These are phyloP conservation scores for Heliothis virescens DNA, from an alignment of 1,140 invertebrate genomes.

Conservation along the genomic window DNA sequence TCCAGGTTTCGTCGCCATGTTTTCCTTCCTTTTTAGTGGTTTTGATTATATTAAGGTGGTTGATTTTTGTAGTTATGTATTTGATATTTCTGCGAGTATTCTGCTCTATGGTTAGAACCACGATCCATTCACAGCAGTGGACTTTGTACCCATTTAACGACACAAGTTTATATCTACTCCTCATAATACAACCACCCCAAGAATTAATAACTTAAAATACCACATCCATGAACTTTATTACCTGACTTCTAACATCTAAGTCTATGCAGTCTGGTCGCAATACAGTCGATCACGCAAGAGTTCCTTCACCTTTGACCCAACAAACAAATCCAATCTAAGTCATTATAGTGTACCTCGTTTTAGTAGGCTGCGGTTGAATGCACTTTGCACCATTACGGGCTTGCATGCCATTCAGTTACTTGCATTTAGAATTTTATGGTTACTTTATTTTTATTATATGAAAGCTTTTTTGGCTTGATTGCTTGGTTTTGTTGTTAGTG, in stretches of 20 bases:
- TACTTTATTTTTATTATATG: background rate
- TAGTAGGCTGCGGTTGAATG: slow-evolving; percentile 37
- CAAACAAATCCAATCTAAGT: slow-evolving; percentile 48
- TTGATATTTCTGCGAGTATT: no score
- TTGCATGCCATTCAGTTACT: slow-evolving; percentile 34
- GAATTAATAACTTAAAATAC: background rate
- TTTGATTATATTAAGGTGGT: no score
- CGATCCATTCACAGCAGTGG: no score
- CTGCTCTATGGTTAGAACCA: no score
- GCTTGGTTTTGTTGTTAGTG: background rate
- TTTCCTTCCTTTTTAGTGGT: no score
- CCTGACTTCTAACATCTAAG: slow-evolving; percentile 39
- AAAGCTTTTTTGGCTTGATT: background rate
- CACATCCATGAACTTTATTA: background rate
- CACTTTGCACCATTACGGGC: slow-evolving; percentile 30
- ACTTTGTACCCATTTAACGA: no score
- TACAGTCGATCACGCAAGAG: slow-evolving; percentile 64
- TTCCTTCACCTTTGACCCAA: slow-evolving; percentile 49
- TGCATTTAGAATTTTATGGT: background rate
- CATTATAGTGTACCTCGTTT: slow-evolving; percentile 30
- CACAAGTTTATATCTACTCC: background rate
- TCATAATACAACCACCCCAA: background rate
- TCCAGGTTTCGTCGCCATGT: no score
- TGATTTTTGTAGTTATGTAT: no score
- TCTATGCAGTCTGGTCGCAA: slow-evolving; percentile 53